Evolutionary conservation across 2,797 vertebrate species (phyloP).

Genomic region (Poecilia gillii): DNA sequence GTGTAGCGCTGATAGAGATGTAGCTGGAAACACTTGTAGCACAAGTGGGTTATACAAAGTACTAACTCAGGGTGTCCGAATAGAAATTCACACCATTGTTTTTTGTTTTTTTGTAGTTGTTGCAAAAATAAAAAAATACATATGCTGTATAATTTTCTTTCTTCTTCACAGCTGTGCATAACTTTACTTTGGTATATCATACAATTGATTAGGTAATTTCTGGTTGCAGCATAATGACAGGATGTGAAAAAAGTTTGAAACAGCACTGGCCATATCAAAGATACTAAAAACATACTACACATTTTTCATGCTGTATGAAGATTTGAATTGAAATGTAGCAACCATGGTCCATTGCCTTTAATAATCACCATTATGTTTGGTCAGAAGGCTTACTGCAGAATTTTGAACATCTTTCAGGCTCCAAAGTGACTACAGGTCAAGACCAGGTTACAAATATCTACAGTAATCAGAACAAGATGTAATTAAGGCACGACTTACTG

Average conservation of each 20-base stretch:
- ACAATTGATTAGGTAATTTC: background rate
- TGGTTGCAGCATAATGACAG: too few relatives aligned
- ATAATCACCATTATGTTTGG: background rate
- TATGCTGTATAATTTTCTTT: background rate
- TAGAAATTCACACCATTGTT: background rate
- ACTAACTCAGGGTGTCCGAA: background rate
- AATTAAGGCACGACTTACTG: background rate
- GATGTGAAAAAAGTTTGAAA: too few relatives aligned
- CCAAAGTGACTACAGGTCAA: conserved; percentile 2
- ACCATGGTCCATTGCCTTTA: background rate
- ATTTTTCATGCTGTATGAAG: background rate
- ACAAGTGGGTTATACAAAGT: background rate
- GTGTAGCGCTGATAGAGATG: background rate
- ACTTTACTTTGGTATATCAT: background rate
- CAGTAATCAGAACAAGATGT: background rate
- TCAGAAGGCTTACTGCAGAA: background rate
- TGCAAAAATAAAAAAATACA: background rate
- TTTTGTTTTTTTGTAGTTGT: background rate
- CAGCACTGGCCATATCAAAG: too few relatives aligned
- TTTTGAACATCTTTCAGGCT: background rate
- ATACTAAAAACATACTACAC: too few relatives aligned
- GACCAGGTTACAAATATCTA: background rate
- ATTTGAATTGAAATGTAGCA: background rate
- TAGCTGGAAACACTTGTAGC: background rate
- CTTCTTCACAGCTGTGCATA: background rate